Base-by-base conservation (phyloP, 2,888 invertebrate genomes). In the Lacanobia oleracea region DNA sequence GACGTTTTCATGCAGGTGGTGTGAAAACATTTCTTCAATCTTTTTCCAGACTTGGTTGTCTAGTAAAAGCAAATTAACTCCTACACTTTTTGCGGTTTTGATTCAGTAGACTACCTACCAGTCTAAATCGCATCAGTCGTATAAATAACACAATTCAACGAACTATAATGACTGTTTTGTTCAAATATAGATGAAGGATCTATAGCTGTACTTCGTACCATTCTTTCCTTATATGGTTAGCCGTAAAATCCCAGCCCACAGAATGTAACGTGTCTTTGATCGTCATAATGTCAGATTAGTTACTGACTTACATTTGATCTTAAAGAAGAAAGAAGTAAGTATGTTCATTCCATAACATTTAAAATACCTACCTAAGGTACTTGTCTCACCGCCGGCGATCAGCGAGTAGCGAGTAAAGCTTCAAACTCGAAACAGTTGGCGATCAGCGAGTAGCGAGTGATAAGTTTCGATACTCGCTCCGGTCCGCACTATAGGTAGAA, bases 141-240 rank as follows among this genome's bases (percentile, higher is more conserved):
- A 73, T 45, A n/a, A 57, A 69, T 18, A 69, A 45, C 18, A 51
- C 7, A 45, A 27, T 51, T 73, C 70, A 27, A 8, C 12, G 77
- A 69, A 77, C n/a, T 50, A 37, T n/a, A n/a, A 40, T 77, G 50
- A 77, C 10, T 37, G 50, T 21, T 21, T 9, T 21, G 37, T 51
- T 51, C 51, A 59, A 51, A 57, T 51, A 45, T 57, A 77, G 51
- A 66, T 53, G n/a, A 45, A 9, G 37, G n/a, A 7, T 53, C 16
- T n/a, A 16, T 57, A 57, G 57, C 37, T 57, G 37, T 54, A 21
- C 40, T 67, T 48, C 23, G 51, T 23, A 40, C 69, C 33, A 43
- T 18, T 37, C 7, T 33, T 9, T 50, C 70, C 43, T 56, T 27
- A 43, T 50, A 76, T 33, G 67, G 56, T 48, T 12, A 21, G 43